Percentiles rank a stretch among this genome's conserved stretches.
phyloP scores from a whole-genome alignment of 2,113 vertebrate genomes.

The Entelurus aequoreus region DNA sequence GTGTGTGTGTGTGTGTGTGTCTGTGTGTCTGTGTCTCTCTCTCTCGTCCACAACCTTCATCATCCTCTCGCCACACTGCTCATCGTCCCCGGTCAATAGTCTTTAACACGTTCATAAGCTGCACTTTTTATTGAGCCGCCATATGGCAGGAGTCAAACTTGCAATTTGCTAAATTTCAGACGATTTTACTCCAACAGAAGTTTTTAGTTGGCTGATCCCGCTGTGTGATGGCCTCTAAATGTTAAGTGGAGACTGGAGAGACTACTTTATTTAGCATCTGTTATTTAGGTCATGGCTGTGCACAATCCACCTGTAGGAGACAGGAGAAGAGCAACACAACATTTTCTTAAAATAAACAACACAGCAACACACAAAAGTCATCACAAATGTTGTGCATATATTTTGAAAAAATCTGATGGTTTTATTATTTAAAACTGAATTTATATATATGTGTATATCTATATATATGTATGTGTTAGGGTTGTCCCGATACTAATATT shows the following conservation, averaged over 20 bases:
- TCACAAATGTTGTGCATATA: too few relatives aligned
- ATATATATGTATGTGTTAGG: too few relatives aligned
- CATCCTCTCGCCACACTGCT: constrained; percentile 21
- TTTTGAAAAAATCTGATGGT: neutral
- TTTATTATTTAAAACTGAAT: neutral
- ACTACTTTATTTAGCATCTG: constrained; percentile 47
- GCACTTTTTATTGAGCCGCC: constrained; percentile 24
- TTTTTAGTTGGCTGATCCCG: constrained; percentile 54
- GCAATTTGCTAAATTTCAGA: constrained; percentile 19
- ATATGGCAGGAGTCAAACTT: constrained; percentile 34
- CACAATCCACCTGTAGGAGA: constrained; percentile 25
- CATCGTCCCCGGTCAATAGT: constrained; percentile 42
- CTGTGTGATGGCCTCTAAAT: constrained; percentile 57
- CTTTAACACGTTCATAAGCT: constrained; percentile 40
- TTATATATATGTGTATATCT: too few relatives aligned
- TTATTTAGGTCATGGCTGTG: constrained; percentile 55
- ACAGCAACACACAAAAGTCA: neutral
- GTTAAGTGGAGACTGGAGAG: constrained; percentile 51
- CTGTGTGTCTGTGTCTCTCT: too few relatives aligned
- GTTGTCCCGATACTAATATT: too few relatives aligned
- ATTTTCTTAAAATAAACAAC: neutral
- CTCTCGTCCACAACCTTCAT: neutral
- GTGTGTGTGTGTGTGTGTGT: neutral
- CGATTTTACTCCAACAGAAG: constrained; percentile 40
- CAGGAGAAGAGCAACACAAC: constrained; percentile 15